Evolutionary conservation across 1,140 invertebrate genomes (phyloP).

Genomic region (Andricus grossulariae): DNA sequence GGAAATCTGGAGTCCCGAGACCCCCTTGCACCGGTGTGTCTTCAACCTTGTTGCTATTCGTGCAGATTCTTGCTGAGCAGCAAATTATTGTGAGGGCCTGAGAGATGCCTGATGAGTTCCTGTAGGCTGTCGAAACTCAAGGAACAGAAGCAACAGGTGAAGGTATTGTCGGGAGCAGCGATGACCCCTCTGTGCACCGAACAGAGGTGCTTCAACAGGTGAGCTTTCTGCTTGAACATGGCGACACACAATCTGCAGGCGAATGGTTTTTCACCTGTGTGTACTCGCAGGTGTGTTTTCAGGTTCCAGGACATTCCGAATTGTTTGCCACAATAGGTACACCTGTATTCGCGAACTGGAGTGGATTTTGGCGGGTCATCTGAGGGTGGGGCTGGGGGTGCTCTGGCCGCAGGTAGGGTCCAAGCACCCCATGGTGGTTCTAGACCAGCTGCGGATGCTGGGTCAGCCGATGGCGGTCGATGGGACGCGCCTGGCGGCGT

Average conservation of each 20-base stretch:
- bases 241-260: slow-evolving; percentile 90
- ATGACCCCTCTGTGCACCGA: slow-evolving; percentile 91
- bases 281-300: slow-evolving; percentile 89
- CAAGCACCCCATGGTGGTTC: slow-evolving; percentile 81
- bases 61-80: slow-evolving; percentile 90
- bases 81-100: slow-evolving; percentile 89
- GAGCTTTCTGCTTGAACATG: slow-evolving; percentile 93
- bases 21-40: slow-evolving; percentile 53
- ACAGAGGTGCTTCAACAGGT: slow-evolving; percentile 89
- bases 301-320: slow-evolving; percentile 94
- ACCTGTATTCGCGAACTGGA: slow-evolving; percentile 87
- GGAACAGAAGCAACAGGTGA: slow-evolving; percentile 91
- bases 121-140: slow-evolving; percentile 88
- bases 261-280: slow-evolving; percentile 91
- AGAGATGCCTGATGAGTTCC: slow-evolving; percentile 88
- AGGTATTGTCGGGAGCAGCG: slow-evolving; percentile 82
- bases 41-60: slow-evolving; percentile 75
- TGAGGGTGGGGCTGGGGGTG: slow-evolving; percentile 76
- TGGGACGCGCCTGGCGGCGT: slow-evolving; percentile 79
- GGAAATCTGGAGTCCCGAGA: slow-evolving; percentile 35
- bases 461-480: slow-evolving; percentile 82
- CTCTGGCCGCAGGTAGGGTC: slow-evolving; percentile 79
- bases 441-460: slow-evolving; percentile 71
- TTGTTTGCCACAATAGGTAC: slow-evolving; percentile 91
- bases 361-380: slow-evolving; percentile 77